These are phyloP conservation scores for Trialeurodes vaporariorum DNA, from an alignment of 1,140 invertebrate genomes.

Conservation along the genomic window DNA sequence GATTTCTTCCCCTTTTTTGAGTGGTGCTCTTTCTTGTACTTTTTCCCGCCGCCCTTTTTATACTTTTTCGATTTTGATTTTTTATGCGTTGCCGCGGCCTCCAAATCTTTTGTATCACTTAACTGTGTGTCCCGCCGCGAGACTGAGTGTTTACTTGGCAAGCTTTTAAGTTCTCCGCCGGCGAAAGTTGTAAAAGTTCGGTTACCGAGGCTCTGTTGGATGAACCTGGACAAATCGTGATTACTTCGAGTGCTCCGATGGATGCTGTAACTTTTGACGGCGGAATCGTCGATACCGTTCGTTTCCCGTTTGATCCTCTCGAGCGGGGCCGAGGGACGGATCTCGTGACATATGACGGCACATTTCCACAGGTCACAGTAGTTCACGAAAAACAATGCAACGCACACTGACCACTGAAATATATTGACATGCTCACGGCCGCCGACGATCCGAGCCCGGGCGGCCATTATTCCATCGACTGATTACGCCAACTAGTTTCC, in stretches of 20 bases:
- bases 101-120: constrained; percentile 11
- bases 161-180: not conserved
- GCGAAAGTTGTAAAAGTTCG: not conserved
- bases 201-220: not conserved
- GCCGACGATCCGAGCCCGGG: no score
- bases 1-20: constrained; percentile 49
- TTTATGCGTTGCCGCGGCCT: constrained; percentile 15
- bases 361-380: not conserved
- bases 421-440: not conserved
- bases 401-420: not conserved
- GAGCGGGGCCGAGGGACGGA: not conserved
- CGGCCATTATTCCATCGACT: not conserved
- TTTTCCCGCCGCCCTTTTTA: constrained; percentile 46
- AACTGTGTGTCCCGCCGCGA: not conserved
- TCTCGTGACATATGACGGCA: not conserved
- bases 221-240: not conserved
- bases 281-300: not conserved
- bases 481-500: not conserved
- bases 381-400: not conserved
- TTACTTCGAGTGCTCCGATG: not conserved
- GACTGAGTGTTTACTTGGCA: not conserved
- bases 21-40: constrained; percentile 48
- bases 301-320: not conserved
- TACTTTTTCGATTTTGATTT: constrained; percentile 17
- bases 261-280: not conserved